These are phyloP conservation scores for Willisornis vidua DNA, from an alignment of 2,113 vertebrate species.

Conservation along the genomic window DNA sequence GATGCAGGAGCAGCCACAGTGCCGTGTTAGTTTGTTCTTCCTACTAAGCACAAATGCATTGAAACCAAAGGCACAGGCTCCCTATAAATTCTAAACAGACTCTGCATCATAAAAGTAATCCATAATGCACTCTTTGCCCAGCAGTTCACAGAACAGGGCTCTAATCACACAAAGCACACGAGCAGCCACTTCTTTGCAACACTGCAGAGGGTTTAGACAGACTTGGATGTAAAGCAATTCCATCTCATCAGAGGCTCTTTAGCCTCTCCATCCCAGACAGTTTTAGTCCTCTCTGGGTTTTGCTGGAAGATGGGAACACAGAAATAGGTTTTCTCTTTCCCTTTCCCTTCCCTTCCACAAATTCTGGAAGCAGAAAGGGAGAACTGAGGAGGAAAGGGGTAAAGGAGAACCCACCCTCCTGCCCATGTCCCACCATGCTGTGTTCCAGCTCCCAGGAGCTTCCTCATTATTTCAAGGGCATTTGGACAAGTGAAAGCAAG, in stretches of 20 bases:
- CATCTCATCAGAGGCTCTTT: not conserved
- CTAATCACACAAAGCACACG: not conserved
- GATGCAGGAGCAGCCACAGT: not conserved
- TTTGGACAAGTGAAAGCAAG: not conserved
- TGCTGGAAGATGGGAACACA: not conserved
- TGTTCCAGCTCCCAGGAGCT: not conserved
- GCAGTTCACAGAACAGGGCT: not conserved
- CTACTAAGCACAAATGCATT: not conserved
- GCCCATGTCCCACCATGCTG: accelerated
- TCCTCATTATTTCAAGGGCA: not conserved
- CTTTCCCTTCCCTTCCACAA: not conserved
- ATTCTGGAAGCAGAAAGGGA: not conserved
- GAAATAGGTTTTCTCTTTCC: not conserved
- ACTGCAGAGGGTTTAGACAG: not conserved
- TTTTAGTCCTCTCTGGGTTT: not conserved
- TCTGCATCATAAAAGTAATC: not conserved
- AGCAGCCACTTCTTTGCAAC: not conserved
- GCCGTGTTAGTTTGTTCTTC: not conserved
- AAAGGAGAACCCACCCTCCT: accelerated
- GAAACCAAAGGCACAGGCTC: not conserved
- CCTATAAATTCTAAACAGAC: not conserved
- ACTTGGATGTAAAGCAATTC: not conserved
- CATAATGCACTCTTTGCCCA: not conserved
- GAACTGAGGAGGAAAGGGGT: not conserved
- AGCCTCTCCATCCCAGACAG: not conserved